Base-by-base conservation (phyloP, 2,888 invertebrate species). In the Spisula solida region DNA sequence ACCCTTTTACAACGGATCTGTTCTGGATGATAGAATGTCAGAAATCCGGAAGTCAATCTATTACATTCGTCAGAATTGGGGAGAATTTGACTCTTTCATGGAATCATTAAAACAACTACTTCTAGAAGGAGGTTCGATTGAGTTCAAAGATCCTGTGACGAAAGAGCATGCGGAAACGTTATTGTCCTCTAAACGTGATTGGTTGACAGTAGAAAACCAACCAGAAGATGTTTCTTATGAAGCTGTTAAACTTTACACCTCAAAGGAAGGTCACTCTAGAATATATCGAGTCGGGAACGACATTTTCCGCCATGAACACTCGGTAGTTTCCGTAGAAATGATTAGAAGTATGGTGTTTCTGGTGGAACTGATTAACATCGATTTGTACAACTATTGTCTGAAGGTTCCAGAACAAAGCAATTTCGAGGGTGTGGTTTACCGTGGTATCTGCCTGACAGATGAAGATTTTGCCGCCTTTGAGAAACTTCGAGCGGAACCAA, bases 301-400 rank as follows among this genome's bases (percentile, higher is more conserved):
- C 14, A 91, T 92, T 18, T 92, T 93, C 34, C 85, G 93, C 5
- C 82, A 88, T 25, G 92, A 93, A 48, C 90, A 90, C 14, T 89
- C 93, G 14, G 85, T 91, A 4, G 81, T 85, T 6, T 78, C 84
- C 20, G 88, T 84, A 0, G 91, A 93, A n/a, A 86, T 70, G 25
- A 93, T 93, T 29, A 66, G 93, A 29, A 88, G 82, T 79, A 91
- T 89, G 25, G 93, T 93, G 1, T 94, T 93, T 56, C 89, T 94
- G 29, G 90, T 94, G 0, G 94, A 93, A 85, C 89, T 94, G 12
- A 88, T 94, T 41, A 94, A 94, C 75, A 93, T 94, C 10, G 94
- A 94, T 81, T 81, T 94, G 29, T 93, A 81, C 80, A 93, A 93
- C 79, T 94, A 93, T 78, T 92, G 92, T 78, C 81, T 91, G 20